Percentiles rank a stretch among this genome's conserved stretches.
These are phyloP conservation scores for Sitta europaea DNA, from an alignment of 2,113 vertebrate species.

Conservation along the genomic window DNA sequence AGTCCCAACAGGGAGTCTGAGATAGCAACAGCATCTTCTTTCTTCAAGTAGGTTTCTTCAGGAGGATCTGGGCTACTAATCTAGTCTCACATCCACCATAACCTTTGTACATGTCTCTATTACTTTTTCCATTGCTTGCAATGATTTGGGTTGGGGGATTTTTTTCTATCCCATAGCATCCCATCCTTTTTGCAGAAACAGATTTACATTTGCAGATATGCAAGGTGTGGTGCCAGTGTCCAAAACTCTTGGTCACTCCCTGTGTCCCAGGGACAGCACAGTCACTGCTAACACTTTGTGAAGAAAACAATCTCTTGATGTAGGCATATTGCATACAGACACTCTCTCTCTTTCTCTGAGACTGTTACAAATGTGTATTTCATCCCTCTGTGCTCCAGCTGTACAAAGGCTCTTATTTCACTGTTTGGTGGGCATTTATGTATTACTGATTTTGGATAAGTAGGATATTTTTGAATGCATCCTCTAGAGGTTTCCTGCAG, in stretches of 20 bases:
- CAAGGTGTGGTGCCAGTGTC: not conserved
- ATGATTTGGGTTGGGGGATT: not conserved
- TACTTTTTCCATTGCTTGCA: not conserved
- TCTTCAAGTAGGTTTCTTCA: not conserved
- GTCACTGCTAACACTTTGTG: not conserved
- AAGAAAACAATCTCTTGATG: not conserved
- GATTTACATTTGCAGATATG: not conserved
- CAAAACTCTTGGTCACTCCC: not conserved
- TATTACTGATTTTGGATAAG: slow-evolving; percentile 13
- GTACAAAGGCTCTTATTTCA: not conserved
- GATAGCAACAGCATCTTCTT: not conserved
- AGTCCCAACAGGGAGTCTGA: not conserved
- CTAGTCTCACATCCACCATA: not conserved
- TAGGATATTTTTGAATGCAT: slow-evolving; percentile 10
- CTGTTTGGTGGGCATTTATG: not conserved
- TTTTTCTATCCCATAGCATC: not conserved
- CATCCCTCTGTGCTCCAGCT: not conserved
- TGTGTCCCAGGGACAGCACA: not conserved
- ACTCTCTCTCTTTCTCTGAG: not conserved
- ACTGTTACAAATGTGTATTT: not conserved
- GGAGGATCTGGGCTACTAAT: not conserved
- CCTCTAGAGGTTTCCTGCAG: slow-evolving; percentile 38
- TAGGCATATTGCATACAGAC: not conserved
- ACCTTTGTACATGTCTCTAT: not conserved
- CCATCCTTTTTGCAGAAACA: not conserved